Evolutionary conservation across 2,888 invertebrate species (phyloP).

Genomic region (Steinernema carpocapsae): DNA sequence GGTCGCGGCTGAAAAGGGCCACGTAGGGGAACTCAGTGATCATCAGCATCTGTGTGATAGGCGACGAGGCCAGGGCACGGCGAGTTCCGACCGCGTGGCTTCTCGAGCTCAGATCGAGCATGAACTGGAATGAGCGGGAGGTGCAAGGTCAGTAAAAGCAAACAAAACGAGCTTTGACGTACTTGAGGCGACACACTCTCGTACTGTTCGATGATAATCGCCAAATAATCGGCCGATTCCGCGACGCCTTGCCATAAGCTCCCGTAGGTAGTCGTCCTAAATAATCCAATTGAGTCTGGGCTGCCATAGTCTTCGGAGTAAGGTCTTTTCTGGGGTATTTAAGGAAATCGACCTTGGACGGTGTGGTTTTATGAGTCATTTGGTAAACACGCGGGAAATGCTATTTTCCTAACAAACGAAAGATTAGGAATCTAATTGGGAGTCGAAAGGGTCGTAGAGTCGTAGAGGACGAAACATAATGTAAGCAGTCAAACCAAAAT

Average conservation of each 20-base stretch:
- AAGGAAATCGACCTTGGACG: conserved; percentile 2
- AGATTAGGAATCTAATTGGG: too few species aligned
- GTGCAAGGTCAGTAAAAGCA: conserved; percentile 31
- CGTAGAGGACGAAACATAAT: too few species aligned
- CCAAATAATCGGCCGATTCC: conserved; percentile 61
- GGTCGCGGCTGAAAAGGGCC: conserved; percentile 64
- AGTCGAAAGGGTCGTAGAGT: too few species aligned
- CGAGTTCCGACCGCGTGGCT: conserved; percentile 56
- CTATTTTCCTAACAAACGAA: too few species aligned
- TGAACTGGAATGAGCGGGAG: conserved; percentile 48
- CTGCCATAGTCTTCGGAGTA: background rate
- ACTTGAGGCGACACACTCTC: conserved; percentile 62
- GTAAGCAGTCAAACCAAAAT: too few species aligned
- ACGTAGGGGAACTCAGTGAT: conserved; percentile 62
- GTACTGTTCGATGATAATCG: conserved; percentile 65
- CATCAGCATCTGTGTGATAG: conserved; percentile 60
- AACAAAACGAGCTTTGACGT: conserved; percentile 24
- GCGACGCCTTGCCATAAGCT: conserved; percentile 64
- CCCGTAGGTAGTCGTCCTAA: conserved; percentile 59
- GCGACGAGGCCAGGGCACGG: conserved; percentile 61
- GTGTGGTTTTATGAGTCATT: background rate
- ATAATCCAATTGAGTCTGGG: background rate
- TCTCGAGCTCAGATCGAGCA: conserved; percentile 62
- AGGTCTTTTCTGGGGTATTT: too few species aligned
- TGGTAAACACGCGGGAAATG: background rate